phyloP scores from a whole-genome alignment of 1,140 invertebrate species.

The Drosophila aff. region DNA sequence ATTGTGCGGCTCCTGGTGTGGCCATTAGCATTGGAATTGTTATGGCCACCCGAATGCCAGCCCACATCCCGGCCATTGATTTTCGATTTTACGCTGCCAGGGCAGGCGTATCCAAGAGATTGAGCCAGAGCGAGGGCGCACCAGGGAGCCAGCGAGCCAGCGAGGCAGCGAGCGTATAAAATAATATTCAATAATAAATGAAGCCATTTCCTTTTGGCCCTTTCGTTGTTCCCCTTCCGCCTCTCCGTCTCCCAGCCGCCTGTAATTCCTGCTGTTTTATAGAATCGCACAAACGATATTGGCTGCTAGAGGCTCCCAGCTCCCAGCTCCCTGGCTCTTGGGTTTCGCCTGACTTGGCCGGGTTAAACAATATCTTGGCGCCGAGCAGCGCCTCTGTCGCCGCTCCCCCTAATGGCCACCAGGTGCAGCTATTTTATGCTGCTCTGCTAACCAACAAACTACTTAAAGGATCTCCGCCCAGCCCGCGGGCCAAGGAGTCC shows the following conservation, averaged over 20 bases:
- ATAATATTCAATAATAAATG: slow-evolving; percentile 84
- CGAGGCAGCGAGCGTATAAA: slow-evolving; percentile 74
- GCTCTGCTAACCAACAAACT: slow-evolving; percentile 75
- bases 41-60: slow-evolving; percentile 56
- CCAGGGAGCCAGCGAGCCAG: slow-evolving; percentile 17
- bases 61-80: slow-evolving; percentile 77
- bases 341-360: slow-evolving; percentile 40
- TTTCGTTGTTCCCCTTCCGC: slow-evolving; percentile 4
- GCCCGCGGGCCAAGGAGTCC: slow-evolving; percentile 16
- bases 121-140: slow-evolving; percentile 16
- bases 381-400: slow-evolving; percentile 33
- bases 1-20: slow-evolving; percentile 49
- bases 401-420: slow-evolving; percentile 76
- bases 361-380: slow-evolving; percentile 70
- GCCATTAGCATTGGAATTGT: slow-evolving; percentile 79
- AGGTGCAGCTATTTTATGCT: slow-evolving; percentile 82
- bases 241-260: slow-evolving; percentile 1
- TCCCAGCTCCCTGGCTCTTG: slow-evolving; percentile 6
- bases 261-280: slow-evolving; percentile 64
- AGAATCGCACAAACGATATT: slow-evolving; percentile 68
- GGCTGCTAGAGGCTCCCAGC: slow-evolving; percentile 37
- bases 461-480: slow-evolving; percentile 68
- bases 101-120: slow-evolving; percentile 30
- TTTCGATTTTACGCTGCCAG: slow-evolving; percentile 77
- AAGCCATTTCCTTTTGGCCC: slow-evolving; percentile 75